Conservation (phyloP, 1,140 invertebrate species). For the Pteromalus puparum region DNA sequence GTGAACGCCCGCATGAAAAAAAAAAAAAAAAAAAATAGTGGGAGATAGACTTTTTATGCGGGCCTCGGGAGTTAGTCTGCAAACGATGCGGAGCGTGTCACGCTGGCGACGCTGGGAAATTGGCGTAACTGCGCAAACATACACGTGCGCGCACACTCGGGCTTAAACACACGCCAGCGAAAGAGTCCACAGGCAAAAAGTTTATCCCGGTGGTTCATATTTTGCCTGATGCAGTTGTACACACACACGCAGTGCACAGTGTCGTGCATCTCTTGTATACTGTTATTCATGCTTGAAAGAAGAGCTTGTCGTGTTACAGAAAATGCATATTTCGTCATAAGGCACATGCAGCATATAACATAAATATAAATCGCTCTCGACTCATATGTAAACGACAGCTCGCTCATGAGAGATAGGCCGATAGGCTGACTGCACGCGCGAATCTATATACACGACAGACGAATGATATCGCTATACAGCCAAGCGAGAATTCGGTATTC, state of each 20-base stretch:
- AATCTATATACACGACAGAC: not conserved
- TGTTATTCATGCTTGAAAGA: no score
- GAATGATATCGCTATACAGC: constrained; percentile 41
- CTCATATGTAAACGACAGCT: constrained; percentile 16
- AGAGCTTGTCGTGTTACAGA: no score
- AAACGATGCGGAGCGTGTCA: not conserved
- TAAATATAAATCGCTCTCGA: not conserved
- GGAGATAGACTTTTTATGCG: not conserved
- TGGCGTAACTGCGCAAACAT: not conserved
- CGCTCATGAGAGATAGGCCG: not conserved
- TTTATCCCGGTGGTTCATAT: no score
- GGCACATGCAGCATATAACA: no score
- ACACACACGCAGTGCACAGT: no score
- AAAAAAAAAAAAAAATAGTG: not conserved
- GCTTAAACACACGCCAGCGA: no score
- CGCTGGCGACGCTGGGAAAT: not conserved
- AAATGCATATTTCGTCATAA: no score
- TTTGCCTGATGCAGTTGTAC: no score
- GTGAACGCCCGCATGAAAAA: not conserved
- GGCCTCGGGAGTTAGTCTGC: not conserved
- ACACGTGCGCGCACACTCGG: no score
- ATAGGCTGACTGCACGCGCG: not conserved
- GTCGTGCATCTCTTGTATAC: no score
- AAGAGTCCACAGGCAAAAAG: no score
- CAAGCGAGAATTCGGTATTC: constrained; percentile 60